Evolutionary conservation across 2,113 vertebrate species (phyloP), one percentile per base, ranked within the genome.

Genomic region (Nicator chloris): DNA sequence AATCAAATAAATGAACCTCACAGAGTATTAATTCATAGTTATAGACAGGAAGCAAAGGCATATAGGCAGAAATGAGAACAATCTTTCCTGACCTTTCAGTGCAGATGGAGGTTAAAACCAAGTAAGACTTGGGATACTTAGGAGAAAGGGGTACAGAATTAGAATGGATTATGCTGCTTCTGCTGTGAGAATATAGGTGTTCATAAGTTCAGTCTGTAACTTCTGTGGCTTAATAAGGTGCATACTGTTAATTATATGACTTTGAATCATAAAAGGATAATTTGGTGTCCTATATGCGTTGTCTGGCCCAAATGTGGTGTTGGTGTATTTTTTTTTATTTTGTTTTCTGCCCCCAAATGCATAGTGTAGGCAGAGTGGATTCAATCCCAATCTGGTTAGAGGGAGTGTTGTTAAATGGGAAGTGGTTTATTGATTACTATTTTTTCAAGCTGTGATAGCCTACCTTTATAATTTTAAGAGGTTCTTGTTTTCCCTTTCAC

Each of bases 351-450:
- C 47, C 22, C 3, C 37, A 59, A 40, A 77, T 53, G 50, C 71
- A 20, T 76, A 37, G 50, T 40, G 40, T 42, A 26, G 70, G 44
- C 57, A 93, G 49, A 60, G 44, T 88, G 61, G 66, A 37, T 88
- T 92, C 68, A 86, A 49, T 92, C 68, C 86, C 2, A 1, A 30
- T 69, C 68, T 86, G 83, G 72, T 85, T 87, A 84, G 77, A 71
- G 68, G 27, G 24, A 86, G 21, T 44, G 40, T 33, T 94, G 81
- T 87, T 91, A 75, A 87, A 71, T n/a, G 81, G 93, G 73, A 92
- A 96, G 81, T 68, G 73, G 78, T 91, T 92, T 95, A 94, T 92
- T 92, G 95, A 94, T 95, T 71, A 77, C 27, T 71, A 2, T 82
- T 94, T 89, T 72, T 39, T 44, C 82, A 82, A 78, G 69, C 69